Conservation (phyloP, 2,113 vertebrate genomes). For the Rhea pennata region DNA sequence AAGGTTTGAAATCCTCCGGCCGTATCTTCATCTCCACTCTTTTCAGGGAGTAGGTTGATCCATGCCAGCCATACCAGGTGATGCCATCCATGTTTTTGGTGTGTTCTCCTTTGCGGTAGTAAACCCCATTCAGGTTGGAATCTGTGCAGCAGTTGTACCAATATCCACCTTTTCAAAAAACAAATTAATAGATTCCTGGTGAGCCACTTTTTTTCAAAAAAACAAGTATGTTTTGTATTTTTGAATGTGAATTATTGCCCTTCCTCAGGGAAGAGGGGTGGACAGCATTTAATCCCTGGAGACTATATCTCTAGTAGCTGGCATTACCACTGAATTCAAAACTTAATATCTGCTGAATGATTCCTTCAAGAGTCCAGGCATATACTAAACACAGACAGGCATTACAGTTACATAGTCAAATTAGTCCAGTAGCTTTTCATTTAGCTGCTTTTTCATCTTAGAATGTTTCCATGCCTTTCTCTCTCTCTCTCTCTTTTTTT, state of each 20-base stretch:
- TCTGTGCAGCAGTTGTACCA: conserved; percentile 99
- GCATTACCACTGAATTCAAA: background rate
- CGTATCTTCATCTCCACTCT: conserved; percentile 97
- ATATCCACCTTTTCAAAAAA: conserved; percentile 86
- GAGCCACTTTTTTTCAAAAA: background rate
- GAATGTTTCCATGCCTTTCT: background rate
- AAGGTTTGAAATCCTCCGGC: conserved; percentile 84
- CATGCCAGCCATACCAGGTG: conserved; percentile 96
- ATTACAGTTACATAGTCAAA: background rate
- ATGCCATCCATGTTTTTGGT: conserved; percentile 89
- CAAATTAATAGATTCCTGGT: background rate
- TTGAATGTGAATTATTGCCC: background rate
- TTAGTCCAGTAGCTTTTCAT: background rate
- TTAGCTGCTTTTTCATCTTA: background rate
- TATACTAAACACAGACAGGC: background rate
- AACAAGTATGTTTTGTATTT: background rate
- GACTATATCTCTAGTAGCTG: background rate
- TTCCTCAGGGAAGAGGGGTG: accelerated
- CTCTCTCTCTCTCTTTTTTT: background rate
- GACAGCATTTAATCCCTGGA: background rate
- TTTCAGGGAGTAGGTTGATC: conserved; percentile 92
- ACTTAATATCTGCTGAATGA: background rate
- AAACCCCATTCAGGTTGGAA: conserved; percentile 94
- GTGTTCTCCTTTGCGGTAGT: conserved; percentile 89
- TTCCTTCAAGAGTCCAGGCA: background rate